Conservation (phyloP, 2,113 vertebrate species). For the Gallinago jamesoni region DNA sequence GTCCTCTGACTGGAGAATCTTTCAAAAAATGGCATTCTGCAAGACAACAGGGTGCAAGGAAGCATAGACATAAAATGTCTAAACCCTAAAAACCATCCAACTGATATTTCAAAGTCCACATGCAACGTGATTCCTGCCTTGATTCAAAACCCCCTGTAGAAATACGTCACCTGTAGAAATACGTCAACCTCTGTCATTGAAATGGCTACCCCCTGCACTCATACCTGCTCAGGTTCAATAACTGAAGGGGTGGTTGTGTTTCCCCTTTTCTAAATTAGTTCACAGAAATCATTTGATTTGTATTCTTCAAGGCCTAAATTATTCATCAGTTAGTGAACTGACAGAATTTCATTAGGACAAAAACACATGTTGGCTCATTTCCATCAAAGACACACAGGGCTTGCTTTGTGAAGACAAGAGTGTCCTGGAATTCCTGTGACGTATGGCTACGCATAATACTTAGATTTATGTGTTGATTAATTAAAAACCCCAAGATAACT, state of each 20-base stretch:
- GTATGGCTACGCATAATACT: background rate
- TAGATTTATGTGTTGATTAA: background rate
- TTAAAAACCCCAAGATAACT: background rate
- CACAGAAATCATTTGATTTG: background rate
- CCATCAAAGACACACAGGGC: constrained; percentile 16
- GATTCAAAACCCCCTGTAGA: background rate
- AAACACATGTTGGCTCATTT: constrained; percentile 1
- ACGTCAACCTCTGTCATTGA: background rate
- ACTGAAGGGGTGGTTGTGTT: background rate
- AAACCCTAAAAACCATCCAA: background rate
- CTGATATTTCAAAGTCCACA: background rate
- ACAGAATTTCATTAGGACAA: constrained; percentile 30
- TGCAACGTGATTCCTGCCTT: background rate
- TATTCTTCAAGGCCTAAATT: constrained; percentile 25
- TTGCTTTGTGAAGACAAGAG: background rate
- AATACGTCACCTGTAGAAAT: background rate
- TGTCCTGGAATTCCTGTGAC: background rate
- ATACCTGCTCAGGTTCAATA: background rate
- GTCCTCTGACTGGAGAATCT: background rate
- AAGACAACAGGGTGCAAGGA: background rate
- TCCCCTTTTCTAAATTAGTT: background rate
- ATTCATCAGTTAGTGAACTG: constrained; percentile 31
- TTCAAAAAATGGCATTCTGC: background rate
- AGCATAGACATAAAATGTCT: background rate
- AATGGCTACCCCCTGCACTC: background rate